Percentiles rank a stretch among this genome's conserved stretches.
phyloP scores from a whole-genome alignment of 2,888 invertebrate genomes.

The Meiosimyza decipiens region DNA sequence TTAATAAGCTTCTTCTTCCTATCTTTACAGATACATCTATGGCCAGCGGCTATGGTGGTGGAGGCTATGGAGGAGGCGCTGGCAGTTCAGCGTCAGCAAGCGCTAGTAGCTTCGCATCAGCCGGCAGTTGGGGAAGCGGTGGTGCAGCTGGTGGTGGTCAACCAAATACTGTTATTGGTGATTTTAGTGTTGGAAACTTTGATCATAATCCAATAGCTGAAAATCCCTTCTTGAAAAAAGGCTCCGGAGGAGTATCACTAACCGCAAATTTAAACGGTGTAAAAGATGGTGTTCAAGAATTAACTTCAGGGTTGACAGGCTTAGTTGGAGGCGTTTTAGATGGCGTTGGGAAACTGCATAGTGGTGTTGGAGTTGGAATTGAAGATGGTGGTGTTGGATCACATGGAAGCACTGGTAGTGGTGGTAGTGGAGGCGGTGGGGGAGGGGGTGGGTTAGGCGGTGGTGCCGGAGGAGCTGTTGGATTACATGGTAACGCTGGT shows the following conservation, averaged over 20 bases:
- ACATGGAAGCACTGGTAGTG: too few relatives aligned
- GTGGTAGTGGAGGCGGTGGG: constrained; percentile 19
- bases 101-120: constrained; percentile 48
- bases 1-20: background rate
- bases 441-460: constrained; percentile 27
- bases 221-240: constrained; percentile 35
- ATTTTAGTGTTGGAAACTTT: constrained; percentile 28
- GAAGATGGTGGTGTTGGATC: constrained; percentile 25
- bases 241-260: constrained; percentile 32
- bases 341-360: constrained; percentile 24
- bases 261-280: constrained; percentile 21
- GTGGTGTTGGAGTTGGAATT: constrained; percentile 20
- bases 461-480: constrained; percentile 24
- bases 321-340: constrained; percentile 38
- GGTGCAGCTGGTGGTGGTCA: constrained; percentile 28
- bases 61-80: constrained; percentile 42
- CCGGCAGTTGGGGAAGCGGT: constrained; percentile 42
- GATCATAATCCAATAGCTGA: constrained; percentile 15
- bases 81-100: constrained; percentile 48
- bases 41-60: constrained; percentile 37
- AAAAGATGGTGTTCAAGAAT: constrained; percentile 5
- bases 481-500: background rate
- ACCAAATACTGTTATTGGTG: constrained; percentile 25
- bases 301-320: constrained; percentile 18
- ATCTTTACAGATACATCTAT: constrained; percentile 30